Base-by-base conservation (phyloP, 2,797 vertebrate species). In the Nasua narica region DNA sequence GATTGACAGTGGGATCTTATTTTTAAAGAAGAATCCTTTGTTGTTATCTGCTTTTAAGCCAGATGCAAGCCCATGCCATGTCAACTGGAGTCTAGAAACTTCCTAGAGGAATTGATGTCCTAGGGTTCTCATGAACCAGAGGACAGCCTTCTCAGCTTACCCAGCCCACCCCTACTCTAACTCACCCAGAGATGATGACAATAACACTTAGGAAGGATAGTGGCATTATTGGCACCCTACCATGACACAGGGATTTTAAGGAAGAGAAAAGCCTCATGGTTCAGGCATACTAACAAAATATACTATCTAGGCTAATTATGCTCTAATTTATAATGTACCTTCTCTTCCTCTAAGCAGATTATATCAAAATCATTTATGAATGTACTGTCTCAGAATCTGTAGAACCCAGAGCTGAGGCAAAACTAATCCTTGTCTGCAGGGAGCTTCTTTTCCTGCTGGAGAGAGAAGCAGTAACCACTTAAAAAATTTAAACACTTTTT, bases 301-400 rank as follows among this genome's bases (percentile, higher is more conserved):
- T 52, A 84, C 16, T 60, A 15, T 87, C 50, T 14, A 69, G 40
- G 58, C 13, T 92, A 91, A 78, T 82, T 86, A 62, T 18, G 83
- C 62, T 62, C 15, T 92, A 67, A 77, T 79, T 89, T 81, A 18
- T 85, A 81, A 70, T n/a, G 1, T 35, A 21, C 7, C 40, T 69
- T 65, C 21, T 11, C 52, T 84, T 90, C 46, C 7, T 87, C 46
- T 84, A 78, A 70, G 43, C 25, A 21, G 29, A 83, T 85, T 76
- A 58, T n/a, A 81, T 90, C 5, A 67, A 84, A 90, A 94, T 27
- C 40, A 89, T 84, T 92, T 82, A 92, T 93, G 46, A 94, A 94
- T 84, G 7, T 5, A 60, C 4, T 37, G 3, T 43, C 21, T 92
- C 74, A 88, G 58, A 87, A 70, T 92, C 54, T 67, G 15, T n/a